Conservation (phyloP, 2,113 vertebrate species). For the Procavia capensis region DNA sequence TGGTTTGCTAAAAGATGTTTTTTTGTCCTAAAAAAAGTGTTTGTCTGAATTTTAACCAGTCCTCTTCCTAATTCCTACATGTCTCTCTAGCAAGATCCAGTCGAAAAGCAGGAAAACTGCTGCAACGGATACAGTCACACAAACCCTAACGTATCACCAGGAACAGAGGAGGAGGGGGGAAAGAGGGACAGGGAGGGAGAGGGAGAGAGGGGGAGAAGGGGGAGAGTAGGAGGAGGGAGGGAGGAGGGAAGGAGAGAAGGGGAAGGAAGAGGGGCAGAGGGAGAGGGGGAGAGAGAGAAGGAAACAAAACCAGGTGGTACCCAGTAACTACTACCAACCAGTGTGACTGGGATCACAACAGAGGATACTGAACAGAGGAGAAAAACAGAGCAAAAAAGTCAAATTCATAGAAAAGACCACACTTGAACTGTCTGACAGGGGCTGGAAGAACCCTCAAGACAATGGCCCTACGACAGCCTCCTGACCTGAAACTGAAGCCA, state of each 20-base stretch:
- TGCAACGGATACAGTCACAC: not conserved
- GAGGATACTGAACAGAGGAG: too few relatives aligned
- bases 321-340: too few relatives aligned
- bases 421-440: too few relatives aligned
- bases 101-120: constrained; percentile 33
- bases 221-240: not conserved
- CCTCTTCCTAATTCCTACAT: not conserved
- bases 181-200: not conserved
- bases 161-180: too few relatives aligned
- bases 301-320: too few relatives aligned
- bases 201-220: not conserved
- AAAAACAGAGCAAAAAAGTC: too few relatives aligned
- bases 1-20: not conserved
- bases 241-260: not conserved
- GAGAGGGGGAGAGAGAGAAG: not conserved
- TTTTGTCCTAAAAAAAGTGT: not conserved
- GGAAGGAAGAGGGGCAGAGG: not conserved
- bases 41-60: not conserved
- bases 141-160: constrained; percentile 25
- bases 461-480: too few relatives aligned
- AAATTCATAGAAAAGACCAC: too few relatives aligned
- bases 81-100: constrained; percentile 27
- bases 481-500: too few relatives aligned
- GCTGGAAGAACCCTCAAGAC: too few relatives aligned
- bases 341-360: too few relatives aligned